phyloP scores from a whole-genome alignment of 2,113 vertebrate species.

The Pedionomus torquatus region DNA sequence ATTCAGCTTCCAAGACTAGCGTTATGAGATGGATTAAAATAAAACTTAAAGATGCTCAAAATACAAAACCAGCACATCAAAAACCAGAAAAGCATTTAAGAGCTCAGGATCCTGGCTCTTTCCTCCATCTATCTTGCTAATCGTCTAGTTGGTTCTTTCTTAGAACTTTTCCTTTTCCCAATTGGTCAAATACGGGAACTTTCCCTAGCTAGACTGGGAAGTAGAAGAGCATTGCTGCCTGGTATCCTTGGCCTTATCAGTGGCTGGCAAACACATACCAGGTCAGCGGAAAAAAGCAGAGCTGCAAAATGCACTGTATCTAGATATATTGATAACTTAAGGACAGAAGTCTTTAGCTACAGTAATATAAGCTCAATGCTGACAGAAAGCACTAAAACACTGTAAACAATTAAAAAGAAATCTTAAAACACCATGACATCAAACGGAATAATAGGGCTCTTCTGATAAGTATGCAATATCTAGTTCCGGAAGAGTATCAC shows the following conservation, averaged over 20 bases:
- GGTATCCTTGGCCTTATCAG: not conserved
- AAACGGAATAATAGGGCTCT: not conserved
- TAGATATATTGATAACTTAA: no score
- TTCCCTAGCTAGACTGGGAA: not conserved
- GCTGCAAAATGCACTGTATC: not conserved
- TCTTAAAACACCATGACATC: not conserved
- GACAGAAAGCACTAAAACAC: not conserved
- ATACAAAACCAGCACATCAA: not conserved
- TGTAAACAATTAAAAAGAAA: not conserved
- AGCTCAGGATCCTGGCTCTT: not conserved
- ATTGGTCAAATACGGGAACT: rapidly evolving
- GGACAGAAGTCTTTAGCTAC: not conserved
- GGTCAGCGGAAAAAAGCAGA: not conserved
- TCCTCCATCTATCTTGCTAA: not conserved
- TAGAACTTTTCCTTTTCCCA: not conserved
- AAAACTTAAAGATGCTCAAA: not conserved
- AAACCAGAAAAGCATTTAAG: not conserved
- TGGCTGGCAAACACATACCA: not conserved
- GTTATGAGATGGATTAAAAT: not conserved
- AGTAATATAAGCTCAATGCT: not conserved
- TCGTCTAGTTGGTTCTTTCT: not conserved
- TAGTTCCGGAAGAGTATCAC: not conserved
- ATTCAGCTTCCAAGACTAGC: not conserved
- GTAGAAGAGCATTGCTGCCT: not conserved
- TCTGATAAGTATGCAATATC: rapidly evolving